Evolutionary conservation across 2,797 vertebrate genomes (phyloP), one percentile per base, ranked within the genome.

Genomic region (Salarias fasciatus): DNA sequence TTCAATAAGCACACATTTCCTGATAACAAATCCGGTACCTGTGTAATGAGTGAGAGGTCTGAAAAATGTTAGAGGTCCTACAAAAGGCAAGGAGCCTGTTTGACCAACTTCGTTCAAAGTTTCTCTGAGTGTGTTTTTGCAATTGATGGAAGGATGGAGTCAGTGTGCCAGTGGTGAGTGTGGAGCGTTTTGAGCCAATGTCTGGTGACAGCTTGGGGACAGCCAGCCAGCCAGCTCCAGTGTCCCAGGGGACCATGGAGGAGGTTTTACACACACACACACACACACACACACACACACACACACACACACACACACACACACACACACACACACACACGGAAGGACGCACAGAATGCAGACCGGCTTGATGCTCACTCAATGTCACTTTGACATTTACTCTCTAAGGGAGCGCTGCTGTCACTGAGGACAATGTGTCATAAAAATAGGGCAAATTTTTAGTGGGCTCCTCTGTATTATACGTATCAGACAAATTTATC

Each of bases 361-460:
- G 50, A 61, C 66, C 51, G 68, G 71, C 62, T 71, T 69, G 83
- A 87, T 85, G 82, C 82, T 86, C 68, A 54, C 82, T 86, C 86
- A 88, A 82, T 90, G 87, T 87, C 85, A 87, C 69, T 83, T 71
- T 87, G 87, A 88, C 86, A 87, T 86, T 82, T 86, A 71, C 72
- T 86, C 88, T 83, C 86, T 14, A 45, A 65, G 86, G 84, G 69
- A 82, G 65, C 12, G 12, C 62, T 73, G 77, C 75, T 78, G 82
- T 82, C 82, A 72, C 80, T 18, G 58, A 80, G 61, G 77, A 87
- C 29, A 43, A 75, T 51, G 72, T 77, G 83, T 77, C 72, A 81
- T 46, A 74, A 79, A 79, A 80, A 71, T 35, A 36, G 82, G 48
- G 72, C 72, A 85, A 56, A 49, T 69, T 66, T 59, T 40, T 72